phyloP scores from a whole-genome alignment of 2,797 vertebrate genomes.

The Sylvia borin region DNA sequence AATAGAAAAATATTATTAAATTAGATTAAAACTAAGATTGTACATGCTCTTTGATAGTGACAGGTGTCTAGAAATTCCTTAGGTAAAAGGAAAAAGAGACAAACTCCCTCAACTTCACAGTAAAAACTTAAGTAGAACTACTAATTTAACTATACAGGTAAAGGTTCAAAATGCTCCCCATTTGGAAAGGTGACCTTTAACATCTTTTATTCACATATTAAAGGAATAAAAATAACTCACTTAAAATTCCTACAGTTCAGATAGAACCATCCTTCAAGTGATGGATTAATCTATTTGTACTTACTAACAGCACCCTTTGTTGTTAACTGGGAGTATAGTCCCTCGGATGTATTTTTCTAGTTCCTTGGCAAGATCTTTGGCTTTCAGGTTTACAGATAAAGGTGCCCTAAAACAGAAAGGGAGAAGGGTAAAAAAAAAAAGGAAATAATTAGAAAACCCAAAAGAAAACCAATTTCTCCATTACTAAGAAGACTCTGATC shows the following conservation, averaged over 20 bases:
- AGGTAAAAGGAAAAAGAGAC: neutral
- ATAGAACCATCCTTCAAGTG: neutral
- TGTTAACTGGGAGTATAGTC: constrained; percentile 82
- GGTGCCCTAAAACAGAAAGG: constrained; percentile 78
- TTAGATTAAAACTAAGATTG: neutral
- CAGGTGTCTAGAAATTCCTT: neutral
- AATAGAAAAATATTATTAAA: neutral
- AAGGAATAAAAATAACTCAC: neutral
- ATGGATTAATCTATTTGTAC: neutral
- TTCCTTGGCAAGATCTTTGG: constrained; percentile 82
- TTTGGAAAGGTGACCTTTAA: neutral
- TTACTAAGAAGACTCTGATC: neutral
- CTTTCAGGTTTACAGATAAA: constrained; percentile 83
- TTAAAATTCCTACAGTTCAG: neutral
- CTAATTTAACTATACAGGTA: neutral
- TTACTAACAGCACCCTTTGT: constrained; percentile 93
- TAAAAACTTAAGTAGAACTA: neutral
- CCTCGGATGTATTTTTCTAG: constrained; percentile 83
- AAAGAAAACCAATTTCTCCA: neutral
- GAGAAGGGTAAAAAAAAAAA: neutral
- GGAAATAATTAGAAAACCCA: neutral
- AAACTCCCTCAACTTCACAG: neutral
- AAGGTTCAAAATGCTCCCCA: neutral
- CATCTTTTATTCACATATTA: neutral
- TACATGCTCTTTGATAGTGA: neutral